Conservation (phyloP, 2,113 vertebrate genomes). For the Eptesicus fuscus region DNA sequence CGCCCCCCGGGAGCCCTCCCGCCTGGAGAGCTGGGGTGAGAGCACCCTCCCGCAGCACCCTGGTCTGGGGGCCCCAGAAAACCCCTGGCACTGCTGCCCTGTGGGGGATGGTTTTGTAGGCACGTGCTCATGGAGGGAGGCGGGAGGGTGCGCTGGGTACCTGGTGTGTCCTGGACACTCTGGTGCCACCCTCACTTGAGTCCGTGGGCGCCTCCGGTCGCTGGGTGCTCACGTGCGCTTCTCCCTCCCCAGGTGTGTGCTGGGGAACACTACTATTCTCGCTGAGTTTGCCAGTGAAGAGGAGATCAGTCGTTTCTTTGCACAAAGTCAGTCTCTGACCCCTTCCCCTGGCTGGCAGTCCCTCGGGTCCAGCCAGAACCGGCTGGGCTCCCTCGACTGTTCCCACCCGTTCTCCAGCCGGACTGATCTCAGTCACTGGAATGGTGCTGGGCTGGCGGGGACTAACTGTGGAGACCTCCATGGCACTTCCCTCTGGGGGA, state of each 20-base stretch:
- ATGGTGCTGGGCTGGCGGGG: slow-evolving; percentile 91
- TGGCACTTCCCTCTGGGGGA: slow-evolving; percentile 96
- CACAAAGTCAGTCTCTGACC: slow-evolving; percentile 99
- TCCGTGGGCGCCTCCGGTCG: fast-evolving
- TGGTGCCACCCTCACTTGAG: neutral
- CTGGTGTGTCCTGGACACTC: neutral
- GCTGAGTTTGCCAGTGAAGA: slow-evolving; percentile 99
- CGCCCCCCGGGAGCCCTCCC: neutral
- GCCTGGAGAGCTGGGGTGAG: neutral
- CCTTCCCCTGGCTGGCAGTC: slow-evolving; percentile 96
- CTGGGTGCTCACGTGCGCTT: neutral
- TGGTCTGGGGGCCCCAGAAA: neutral
- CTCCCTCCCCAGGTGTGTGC: slow-evolving; percentile 91
- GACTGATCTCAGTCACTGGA: slow-evolving; percentile 96
- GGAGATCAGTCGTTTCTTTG: slow-evolving; percentile 99
- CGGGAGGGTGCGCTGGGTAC: neutral
- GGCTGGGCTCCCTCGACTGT: slow-evolving; percentile 90
- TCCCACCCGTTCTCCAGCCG: slow-evolving; percentile 94
- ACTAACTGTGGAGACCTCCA: slow-evolving; percentile 91
- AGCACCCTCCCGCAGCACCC: neutral
- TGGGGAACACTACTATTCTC: slow-evolving; percentile 99
- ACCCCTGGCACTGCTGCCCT: neutral
- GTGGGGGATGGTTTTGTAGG: neutral
- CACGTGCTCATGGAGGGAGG: neutral
- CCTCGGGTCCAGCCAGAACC: slow-evolving; percentile 93